phyloP scores from a whole-genome alignment of 1,140 invertebrate species.

The Heliconius melpomene region DNA sequence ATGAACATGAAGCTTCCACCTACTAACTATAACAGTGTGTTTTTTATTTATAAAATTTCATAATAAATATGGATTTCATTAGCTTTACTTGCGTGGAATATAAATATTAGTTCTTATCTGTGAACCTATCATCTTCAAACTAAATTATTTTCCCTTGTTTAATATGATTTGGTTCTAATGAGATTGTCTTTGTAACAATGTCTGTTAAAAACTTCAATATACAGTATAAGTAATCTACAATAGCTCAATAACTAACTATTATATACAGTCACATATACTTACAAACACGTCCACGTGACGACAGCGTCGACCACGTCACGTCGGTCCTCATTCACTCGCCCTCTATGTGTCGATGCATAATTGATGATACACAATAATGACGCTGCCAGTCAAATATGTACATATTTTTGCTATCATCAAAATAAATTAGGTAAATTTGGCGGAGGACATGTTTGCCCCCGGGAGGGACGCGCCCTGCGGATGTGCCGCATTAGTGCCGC shows the following conservation, averaged over 20 bases:
- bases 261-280: no score
- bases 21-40: no score
- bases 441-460: constrained; percentile 35
- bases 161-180: no score
- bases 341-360: constrained; percentile 21
- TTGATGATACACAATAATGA: constrained; percentile 38
- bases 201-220: no score
- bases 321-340: constrained; percentile 5
- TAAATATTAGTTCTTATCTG: not conserved
- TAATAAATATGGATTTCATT: not conserved
- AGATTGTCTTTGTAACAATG: no score
- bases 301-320: not conserved
- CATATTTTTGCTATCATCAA: constrained; percentile 48
- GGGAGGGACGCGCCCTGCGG: constrained; percentile 46
- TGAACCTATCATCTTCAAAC: no score
- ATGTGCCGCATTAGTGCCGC: constrained; percentile 55
- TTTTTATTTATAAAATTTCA: not conserved
- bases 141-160: no score
- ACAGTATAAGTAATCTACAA: no score
- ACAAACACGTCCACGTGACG: not conserved
- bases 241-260: no score
- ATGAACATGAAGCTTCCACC: not conserved
- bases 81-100: not conserved
- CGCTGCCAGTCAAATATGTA: constrained; percentile 43
- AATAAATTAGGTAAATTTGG: constrained; percentile 55